phyloP scores from a whole-genome alignment of 2,797 vertebrate species.

The Phoeniculus purpureus region DNA sequence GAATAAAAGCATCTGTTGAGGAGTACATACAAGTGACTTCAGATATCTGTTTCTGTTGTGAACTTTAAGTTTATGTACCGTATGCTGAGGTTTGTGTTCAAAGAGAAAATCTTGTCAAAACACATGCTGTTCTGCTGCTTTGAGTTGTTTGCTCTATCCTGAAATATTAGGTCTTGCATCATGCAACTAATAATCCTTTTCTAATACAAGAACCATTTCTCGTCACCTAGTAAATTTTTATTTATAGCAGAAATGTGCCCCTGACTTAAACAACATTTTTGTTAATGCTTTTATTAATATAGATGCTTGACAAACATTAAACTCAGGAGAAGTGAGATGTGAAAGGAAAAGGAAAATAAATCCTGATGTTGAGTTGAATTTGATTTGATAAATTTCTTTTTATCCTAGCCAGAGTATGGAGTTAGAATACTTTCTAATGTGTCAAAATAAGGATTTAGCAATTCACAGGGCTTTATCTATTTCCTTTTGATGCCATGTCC shows the following conservation, averaged over 20 bases:
- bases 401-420: slow-evolving; percentile 18
- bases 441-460: neutral
- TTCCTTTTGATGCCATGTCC: neutral
- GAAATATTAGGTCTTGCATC: neutral
- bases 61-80: neutral
- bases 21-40: neutral
- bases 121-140: neutral
- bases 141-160: neutral
- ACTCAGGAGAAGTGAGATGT: neutral
- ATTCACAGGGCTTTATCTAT: neutral
- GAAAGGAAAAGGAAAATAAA: neutral
- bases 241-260: neutral
- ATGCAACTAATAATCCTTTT: neutral
- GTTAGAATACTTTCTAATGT: neutral
- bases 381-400: neutral
- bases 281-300: too few species aligned
- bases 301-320: neutral
- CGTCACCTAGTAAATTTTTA: neutral
- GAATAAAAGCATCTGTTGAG: neutral
- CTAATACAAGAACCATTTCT: neutral
- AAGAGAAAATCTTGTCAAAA: neutral
- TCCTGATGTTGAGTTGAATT: neutral
- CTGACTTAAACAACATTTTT: neutral
- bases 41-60: neutral
- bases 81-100: neutral